Evolutionary conservation across 2,888 invertebrate genomes (phyloP).

Genomic region (Leucoptera coffeella): DNA sequence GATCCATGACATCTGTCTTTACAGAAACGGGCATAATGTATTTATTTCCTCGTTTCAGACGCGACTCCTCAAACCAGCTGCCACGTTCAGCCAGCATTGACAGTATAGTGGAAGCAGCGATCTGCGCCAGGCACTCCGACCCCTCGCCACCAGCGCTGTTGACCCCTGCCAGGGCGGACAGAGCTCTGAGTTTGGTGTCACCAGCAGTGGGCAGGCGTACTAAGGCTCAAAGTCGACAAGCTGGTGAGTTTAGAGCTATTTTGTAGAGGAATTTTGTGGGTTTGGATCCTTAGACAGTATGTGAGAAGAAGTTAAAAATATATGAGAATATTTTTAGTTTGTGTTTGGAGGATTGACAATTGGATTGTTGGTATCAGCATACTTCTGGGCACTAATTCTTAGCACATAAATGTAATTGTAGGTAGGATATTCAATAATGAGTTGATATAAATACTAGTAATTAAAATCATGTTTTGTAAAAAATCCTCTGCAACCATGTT

Average conservation of each 20-base stretch:
- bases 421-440: too few species aligned
- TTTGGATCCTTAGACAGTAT: too few species aligned
- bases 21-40: too few species aligned
- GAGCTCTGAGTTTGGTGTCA: constrained; percentile 58
- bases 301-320: too few species aligned
- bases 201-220: constrained; percentile 70
- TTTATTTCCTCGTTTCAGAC: constrained; percentile 27
- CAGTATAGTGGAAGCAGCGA: constrained; percentile 67
- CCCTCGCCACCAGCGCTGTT: constrained; percentile 27
- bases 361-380: constrained; percentile 1
- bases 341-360: constrained; percentile 1
- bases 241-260: constrained; percentile 44
- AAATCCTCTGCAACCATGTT: too few species aligned
- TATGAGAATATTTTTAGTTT: too few species aligned
- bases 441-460: too few species aligned
- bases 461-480: too few species aligned
- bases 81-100: constrained; percentile 78
- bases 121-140: constrained; percentile 45
- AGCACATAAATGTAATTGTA: too few species aligned
- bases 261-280: not conserved
- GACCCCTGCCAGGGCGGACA: constrained; percentile 34
- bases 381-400: constrained; percentile 1
- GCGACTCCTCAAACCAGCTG: constrained; percentile 48
- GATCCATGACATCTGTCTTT: too few species aligned
- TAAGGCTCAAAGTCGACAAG: constrained; percentile 67